Percentiles rank a stretch among this genome's conserved stretches.
Conservation (phyloP, 2,888 invertebrate species). For the Zaprionus obscuricornis region DNA sequence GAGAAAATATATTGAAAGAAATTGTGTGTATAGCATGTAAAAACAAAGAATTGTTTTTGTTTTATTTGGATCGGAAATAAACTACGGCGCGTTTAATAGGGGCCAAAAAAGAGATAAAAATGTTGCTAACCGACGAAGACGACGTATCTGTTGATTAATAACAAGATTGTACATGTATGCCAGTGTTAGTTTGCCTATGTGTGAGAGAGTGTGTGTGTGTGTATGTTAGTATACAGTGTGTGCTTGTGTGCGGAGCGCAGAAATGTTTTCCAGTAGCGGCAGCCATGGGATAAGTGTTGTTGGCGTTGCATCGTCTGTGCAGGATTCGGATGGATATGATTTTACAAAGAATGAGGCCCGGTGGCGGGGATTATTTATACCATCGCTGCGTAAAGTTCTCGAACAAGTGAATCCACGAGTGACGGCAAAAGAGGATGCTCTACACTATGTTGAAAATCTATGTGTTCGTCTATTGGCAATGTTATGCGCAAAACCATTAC, state of each 20-base stretch:
- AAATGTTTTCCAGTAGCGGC: conserved; percentile 86
- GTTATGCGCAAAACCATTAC: conserved; percentile 93
- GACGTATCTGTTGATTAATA: conserved; percentile 62
- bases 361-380: conserved; percentile 96
- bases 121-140: conserved; percentile 49
- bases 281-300: conserved; percentile 50
- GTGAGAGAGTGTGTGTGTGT: conserved; percentile 16
- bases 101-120: conserved; percentile 32
- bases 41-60: conserved; percentile 54
- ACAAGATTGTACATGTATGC: conserved; percentile 46
- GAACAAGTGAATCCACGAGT: conserved; percentile 95
- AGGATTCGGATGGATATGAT: conserved; percentile 85
- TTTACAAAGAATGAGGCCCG: conserved; percentile 94
- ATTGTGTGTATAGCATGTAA: conserved; percentile 57
- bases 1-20: conserved; percentile 57
- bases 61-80: conserved; percentile 30
- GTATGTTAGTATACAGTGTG: too few relatives aligned
- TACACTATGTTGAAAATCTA: conserved; percentile 95
- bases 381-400: conserved; percentile 94
- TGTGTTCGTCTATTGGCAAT: conserved; percentile 94
- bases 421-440: conserved; percentile 93
- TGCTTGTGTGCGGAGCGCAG: conserved; percentile 55
- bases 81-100: conserved; percentile 16
- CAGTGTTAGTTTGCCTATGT: conserved; percentile 20
- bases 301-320: conserved; percentile 53